Evolutionary conservation across 1,140 invertebrate genomes (phyloP), one percentile per base, ranked within the genome.

Genomic region (Harpegnathos saltator): DNA sequence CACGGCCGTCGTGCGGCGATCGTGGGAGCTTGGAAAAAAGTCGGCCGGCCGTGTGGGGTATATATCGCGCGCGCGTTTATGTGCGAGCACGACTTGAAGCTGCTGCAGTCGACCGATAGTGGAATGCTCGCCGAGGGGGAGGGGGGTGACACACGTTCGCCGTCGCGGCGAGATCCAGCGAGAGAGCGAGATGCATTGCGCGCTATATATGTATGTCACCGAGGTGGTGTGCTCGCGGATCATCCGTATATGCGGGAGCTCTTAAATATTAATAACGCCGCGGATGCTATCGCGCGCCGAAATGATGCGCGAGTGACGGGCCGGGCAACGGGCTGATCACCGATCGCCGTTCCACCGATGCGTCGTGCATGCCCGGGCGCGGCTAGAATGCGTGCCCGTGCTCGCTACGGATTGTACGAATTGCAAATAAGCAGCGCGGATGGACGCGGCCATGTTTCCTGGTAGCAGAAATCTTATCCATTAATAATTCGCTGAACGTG

Each of bases 391-490:
- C 72, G 75, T 87, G 80, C 81, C 63, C 85, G 80, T 48, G 72
- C 85, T 90, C 78, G 78, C 59, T 59, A 75, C 81, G 65, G 73
- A 74, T 77, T 72, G 73, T 56, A 75, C 72, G 66, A 89, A 74
- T 92, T 74, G 82, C 86, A 91, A 90, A 89, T 87, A 88, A 90
- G 89, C 87, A 85, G 87, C 84, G 87, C 89, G 29, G 90, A 94
- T 93, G 92, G 92, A 94, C 92, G 92, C 93, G 92, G 93, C 93
- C 93, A 94, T 94, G 93, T 94, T 94, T 91, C 89, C 92, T 91
- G 88, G 84, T 91, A 93, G 93, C 93, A 94, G 93, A 93, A 93
- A 93, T 93, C 90, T 88, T 90, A 81, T 85, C 85, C 86, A 86
- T 90, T 90, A 90, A 80, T 87, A 85, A 81, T 82, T 85, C 56